Base-by-base conservation (phyloP, 2,888 invertebrate species). In the Perdita meconis region DNA sequence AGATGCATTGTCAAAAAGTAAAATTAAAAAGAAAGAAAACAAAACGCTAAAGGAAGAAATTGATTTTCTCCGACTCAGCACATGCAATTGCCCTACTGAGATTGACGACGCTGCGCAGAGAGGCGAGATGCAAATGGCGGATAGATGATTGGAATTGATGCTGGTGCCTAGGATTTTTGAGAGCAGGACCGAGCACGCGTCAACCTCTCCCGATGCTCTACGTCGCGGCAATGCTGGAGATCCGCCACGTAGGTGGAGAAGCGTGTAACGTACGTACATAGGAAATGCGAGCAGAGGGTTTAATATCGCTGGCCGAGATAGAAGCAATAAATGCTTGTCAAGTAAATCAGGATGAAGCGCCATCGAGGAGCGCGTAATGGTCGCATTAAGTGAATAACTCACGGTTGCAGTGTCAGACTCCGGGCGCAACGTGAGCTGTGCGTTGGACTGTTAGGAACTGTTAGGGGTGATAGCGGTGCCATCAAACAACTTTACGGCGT, bases 291-390 rank as follows among this genome's bases (percentile, higher is more conserved):
- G 84, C 81, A 66, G 86, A 78, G 80, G 86, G 86, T 86, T 86
- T 88, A 89, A 89, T 89, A 90, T 90, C 86, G 83, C 73, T 61
- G 70, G 82, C 80, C 82, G 83, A 89, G 90, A 89, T 89, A 90
- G 88, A 84, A 86, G 90, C 89, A 90, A 91, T 90, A 90, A 91
- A 90, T 90, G 90, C 88, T 89, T 88, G 91, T 91, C 90, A 85
- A 90, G 90, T 91, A 90, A 91, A 91, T 91, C 91, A 91, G 91
- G 91, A 91, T 91, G 90, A 91, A 91, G 90, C 90, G 89, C 89
- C 91, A 90, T 90, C 88, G 91, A 90, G 90, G 86, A 89, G 89
- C 88, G 83, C 87, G 89, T 91, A 91, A 91, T 91, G 90, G 90
- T 83, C 88, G 90, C 88, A 91, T 91, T 91, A 91, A 91, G 91